phyloP scores from a whole-genome alignment of 1,140 invertebrate species.

The Magallana gigas region DNA sequence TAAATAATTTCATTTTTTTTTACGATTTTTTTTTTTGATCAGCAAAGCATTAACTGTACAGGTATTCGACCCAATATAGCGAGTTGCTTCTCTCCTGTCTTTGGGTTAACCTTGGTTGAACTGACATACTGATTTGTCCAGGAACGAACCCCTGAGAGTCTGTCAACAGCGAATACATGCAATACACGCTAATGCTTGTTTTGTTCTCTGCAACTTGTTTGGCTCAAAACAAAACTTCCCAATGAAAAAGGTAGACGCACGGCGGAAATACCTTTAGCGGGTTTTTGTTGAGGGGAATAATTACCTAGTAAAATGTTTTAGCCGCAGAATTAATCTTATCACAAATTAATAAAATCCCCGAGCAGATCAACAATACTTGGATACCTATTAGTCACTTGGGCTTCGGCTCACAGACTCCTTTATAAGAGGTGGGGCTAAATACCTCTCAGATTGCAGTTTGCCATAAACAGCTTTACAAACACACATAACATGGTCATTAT shows the following conservation, averaged over 20 bases:
- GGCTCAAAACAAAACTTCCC: conserved; percentile 31
- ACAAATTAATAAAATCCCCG: conserved; percentile 55
- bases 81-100: too few relatives aligned
- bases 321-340: conserved; percentile 46
- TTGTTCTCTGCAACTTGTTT: conserved; percentile 23
- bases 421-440: conserved; percentile 50
- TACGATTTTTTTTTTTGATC: too few relatives aligned
- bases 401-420: conserved; percentile 14
- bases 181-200: conserved; percentile 36
- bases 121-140: conserved; percentile 30
- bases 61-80: too few relatives aligned
- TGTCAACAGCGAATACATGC: not conserved
- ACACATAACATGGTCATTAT: conserved; percentile 54
- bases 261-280: conserved; percentile 20
- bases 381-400: conserved; percentile 48
- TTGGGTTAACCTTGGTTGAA: conserved; percentile 10
- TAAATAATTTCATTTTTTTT: too few relatives aligned
- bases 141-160: not conserved
- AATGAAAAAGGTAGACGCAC: conserved; percentile 6
- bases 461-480: conserved; percentile 53
- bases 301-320: conserved; percentile 46
- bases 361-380: conserved; percentile 37
- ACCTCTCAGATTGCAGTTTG: conserved; percentile 50
- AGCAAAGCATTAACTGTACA: too few relatives aligned
- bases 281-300: conserved; percentile 19